A percentile compares a stretch with the other conserved stretches of the same genome.
phyloP scores from a whole-genome alignment of 2,113 vertebrate genomes.

The Haemorhous mexicanus region DNA sequence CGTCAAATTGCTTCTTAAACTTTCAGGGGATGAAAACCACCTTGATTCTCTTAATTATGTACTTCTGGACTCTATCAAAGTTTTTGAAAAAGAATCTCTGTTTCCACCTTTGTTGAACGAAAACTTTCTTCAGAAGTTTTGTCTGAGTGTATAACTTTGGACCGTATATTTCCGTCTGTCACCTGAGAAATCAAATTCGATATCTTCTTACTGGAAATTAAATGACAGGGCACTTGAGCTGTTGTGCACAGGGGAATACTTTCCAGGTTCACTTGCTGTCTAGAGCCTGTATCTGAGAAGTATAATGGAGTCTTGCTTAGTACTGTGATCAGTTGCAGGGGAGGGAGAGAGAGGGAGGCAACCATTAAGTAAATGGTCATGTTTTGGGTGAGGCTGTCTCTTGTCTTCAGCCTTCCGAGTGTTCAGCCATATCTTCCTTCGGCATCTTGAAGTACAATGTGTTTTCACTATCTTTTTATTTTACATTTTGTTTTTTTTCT shows the following conservation, averaged over 20 bases:
- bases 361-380: conserved; percentile 10
- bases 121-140: not conserved
- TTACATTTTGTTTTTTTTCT: not conserved
- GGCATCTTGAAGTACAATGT: not conserved
- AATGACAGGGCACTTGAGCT: not conserved
- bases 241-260: not conserved
- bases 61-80: not conserved
- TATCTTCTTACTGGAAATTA: not conserved
- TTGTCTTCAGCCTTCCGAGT: not conserved
- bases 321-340: not conserved
- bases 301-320: conserved; percentile 15
- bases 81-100: not conserved
- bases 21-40: not conserved
- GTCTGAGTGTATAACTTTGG: not conserved
- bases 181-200: not conserved
- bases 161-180: not conserved
- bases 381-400: not conserved
- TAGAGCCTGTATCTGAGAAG: not conserved
- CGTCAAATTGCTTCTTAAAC: not conserved
- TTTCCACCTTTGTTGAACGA: not conserved
- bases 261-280: not conserved
- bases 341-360: not conserved
- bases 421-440: not conserved
- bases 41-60: not conserved
- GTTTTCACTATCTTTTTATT: not conserved